Evolutionary conservation across 2,888 invertebrate genomes (phyloP).

Genomic region (Temnothorax rugatulus): DNA sequence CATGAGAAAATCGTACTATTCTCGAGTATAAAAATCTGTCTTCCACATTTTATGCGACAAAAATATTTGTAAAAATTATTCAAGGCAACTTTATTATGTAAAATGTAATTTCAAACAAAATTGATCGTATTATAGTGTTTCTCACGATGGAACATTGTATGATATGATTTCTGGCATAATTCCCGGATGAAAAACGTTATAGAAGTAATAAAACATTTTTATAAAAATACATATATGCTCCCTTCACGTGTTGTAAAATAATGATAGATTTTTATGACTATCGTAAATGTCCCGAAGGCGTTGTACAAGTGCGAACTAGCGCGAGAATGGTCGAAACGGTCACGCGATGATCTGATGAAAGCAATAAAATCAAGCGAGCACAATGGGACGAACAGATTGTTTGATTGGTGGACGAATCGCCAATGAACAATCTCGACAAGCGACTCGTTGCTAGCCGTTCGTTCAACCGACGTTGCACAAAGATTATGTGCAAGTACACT

Average conservation of each 20-base stretch:
- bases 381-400: slow-evolving; percentile 58
- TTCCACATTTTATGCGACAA: neutral
- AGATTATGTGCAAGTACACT: neutral
- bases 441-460: slow-evolving; percentile 48
- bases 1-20: neutral
- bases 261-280: neutral
- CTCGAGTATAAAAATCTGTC: neutral
- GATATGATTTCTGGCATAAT: neutral
- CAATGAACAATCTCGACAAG: slow-evolving; percentile 57
- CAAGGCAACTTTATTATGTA: too few species aligned
- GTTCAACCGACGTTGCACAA: slow-evolving; percentile 39
- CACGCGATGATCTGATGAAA: slow-evolving; percentile 65
- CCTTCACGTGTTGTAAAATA: neutral
- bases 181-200: neutral
- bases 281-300: neutral
- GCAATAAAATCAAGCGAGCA: slow-evolving; percentile 63
- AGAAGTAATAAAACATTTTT: neutral
- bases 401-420: slow-evolving; percentile 64
- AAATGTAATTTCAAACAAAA: too few species aligned
- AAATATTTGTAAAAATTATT: neutral
- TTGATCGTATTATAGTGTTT: neutral
- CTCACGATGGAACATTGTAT: neutral
- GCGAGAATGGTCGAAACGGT: slow-evolving; percentile 42
- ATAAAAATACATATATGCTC: neutral
- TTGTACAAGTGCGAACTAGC: slow-evolving; percentile 18